Evolutionary conservation across 1,140 invertebrate genomes (phyloP), one percentile per base, ranked within the genome.

Genomic region (Agrilus planipennis): DNA sequence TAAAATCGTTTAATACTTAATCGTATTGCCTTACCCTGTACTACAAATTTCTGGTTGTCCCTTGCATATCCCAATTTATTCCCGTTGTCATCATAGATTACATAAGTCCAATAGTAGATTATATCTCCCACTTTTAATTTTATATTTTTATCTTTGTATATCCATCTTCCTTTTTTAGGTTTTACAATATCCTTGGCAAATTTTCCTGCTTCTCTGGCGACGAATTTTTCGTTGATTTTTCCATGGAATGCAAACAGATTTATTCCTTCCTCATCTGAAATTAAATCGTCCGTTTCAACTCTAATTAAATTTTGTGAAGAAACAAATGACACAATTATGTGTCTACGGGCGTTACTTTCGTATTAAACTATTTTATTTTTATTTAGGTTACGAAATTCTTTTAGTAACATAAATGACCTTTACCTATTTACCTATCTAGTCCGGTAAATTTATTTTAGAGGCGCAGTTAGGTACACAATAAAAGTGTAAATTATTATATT

Each of bases 21-120:
- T n/a, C n/a, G n/a, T n/a, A n/a, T n/a, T n/a, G n/a, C n/a, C 9
- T 41, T 50, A 50, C 51, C 52, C 38, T 29, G 52, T 9, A 78
- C 73, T 2, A n/a, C n/a, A n/a, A n/a, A n/a, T n/a, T n/a, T n/a
- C n/a, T 73, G 72, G 53, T 77, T 67, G 45, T 77, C 75, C 49
- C 72, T 70, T n/a, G 68, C 56, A 54, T 77, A 77, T 2, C 75
- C 75, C 35, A 76, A 51, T 42, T 52, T 56, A 11, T 46, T 41
- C 41, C 46, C 34, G 1, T 74, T 73, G 41, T 52, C 55, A n/a
- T 46, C 41, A 42, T 76, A 77, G 42, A 81, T 73, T 3, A 81
- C 78, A 45, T 82, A 81, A 1, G 80, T 68, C 81, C 81, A 84
- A 52, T 79, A 83, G 53, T 84, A 80, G 25, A 84, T 61, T 7